A percentile compares a stretch with the other conserved stretches of the same genome.
Evolutionary conservation across 1,140 invertebrate species (phyloP).

Genomic region (Brachionus calyciflorus): DNA sequence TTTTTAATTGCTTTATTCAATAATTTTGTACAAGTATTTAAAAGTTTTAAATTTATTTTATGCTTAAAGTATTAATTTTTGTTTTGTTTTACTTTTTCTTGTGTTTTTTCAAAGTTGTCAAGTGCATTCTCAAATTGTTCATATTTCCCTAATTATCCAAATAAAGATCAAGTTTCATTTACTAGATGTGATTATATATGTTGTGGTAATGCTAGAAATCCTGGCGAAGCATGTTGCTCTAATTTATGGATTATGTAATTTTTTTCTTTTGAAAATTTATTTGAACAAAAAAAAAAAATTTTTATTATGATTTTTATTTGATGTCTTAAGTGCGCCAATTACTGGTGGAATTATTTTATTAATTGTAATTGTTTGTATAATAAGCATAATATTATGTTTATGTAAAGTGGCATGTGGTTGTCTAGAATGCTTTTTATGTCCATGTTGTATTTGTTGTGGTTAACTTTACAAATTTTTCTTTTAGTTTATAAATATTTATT

Average conservation of each 20-base stretch:
- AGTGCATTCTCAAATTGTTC: constrained; percentile 7
- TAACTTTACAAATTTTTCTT: too few relatives aligned
- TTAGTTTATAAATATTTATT: too few relatives aligned
- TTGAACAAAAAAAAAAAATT: not conserved
- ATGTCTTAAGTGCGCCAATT: constrained; percentile 3
- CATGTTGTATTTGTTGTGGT: constrained; percentile 16
- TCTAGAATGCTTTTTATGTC: constrained; percentile 21
- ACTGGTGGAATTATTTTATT: not conserved
- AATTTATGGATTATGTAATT: constrained; percentile 14
- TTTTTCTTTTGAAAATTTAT: not conserved
- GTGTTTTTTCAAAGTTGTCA: not conserved
- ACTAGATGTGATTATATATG: constrained; percentile 1
- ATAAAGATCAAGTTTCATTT: not conserved
- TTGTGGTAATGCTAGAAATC: not conserved
- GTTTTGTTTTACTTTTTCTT: not conserved
- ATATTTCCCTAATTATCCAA: constrained; percentile 20
- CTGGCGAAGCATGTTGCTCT: not conserved
- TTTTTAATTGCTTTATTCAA: too few relatives aligned
- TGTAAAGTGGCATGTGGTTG: constrained; percentile 28
- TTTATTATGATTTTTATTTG: not conserved
- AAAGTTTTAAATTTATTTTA: too few relatives aligned
- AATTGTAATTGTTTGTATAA: not conserved
- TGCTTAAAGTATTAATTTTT: too few relatives aligned
- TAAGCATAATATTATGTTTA: constrained; percentile 28
- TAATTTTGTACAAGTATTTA: too few relatives aligned